These are phyloP conservation scores for Thamnophis elegans DNA, from an alignment of 2,797 vertebrate species.

Conservation along the genomic window DNA sequence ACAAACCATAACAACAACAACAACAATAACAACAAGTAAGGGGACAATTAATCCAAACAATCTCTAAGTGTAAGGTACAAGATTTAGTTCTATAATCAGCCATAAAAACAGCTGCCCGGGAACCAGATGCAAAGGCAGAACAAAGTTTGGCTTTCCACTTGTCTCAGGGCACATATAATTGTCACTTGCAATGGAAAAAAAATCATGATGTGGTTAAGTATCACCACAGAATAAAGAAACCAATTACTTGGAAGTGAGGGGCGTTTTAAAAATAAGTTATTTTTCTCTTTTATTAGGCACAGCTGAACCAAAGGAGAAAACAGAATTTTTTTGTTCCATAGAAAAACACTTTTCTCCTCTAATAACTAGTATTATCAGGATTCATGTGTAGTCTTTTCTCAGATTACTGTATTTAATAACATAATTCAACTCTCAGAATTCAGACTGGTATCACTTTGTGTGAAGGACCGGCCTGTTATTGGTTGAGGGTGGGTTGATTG, in stretches of 20 bases:
- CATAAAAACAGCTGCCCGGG: conserved; percentile 28
- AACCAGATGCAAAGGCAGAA: conserved; percentile 36
- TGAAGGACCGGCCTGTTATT: neutral
- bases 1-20: conserved; percentile 1
- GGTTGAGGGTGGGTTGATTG: neutral
- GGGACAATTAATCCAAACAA: neutral
- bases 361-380: neutral
- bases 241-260: neutral
- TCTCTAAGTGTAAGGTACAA: conserved; percentile 24
- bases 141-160: conserved; percentile 55
- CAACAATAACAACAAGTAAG: neutral
- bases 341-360: neutral
- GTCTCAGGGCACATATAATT: conserved; percentile 48
- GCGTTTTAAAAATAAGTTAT: neutral
- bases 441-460: rapidly evolving
- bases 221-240: conserved; percentile 40
- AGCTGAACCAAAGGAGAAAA: neutral
- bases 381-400: neutral
- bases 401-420: neutral
- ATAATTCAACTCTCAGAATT: neutral
- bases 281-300: neutral
- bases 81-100: conserved; percentile 18
- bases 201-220: conserved; percentile 22
- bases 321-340: conserved; percentile 17
- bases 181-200: conserved; percentile 54